Evolutionary conservation across 53 echinoderm and acorn worm genomes (phyloP).

Genomic region (Echinometra lucunter): DNA sequence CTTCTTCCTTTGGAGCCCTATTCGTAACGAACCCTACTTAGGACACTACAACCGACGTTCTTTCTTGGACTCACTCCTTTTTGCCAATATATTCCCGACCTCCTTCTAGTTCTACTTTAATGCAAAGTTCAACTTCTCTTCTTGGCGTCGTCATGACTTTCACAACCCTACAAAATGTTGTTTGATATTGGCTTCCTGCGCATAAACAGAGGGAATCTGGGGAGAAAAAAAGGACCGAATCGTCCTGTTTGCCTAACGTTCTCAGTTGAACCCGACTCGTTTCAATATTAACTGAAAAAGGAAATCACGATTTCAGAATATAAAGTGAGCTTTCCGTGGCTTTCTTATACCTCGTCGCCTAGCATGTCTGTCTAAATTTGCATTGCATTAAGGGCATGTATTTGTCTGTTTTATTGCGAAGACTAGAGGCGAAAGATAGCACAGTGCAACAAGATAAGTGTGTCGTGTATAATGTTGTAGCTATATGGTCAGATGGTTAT

Average conservation of each 20-base stretch:
- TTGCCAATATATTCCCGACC: not conserved
- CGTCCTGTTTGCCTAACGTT: slow-evolving; percentile 28
- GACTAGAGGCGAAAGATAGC: not conserved
- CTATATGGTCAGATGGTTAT: not conserved
- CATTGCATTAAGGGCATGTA: slow-evolving; percentile 5
- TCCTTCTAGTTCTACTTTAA: slow-evolving; percentile 9
- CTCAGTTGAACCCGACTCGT: slow-evolving; percentile 40
- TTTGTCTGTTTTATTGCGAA: slow-evolving; percentile 21
- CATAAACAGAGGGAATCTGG: slow-evolving; percentile 1
- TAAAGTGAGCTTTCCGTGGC: slow-evolving; percentile 11
- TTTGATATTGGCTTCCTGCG: slow-evolving; percentile 41
- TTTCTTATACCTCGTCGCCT: not conserved
- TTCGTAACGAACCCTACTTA: not conserved
- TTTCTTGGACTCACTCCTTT: not conserved
- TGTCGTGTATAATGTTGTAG: not conserved
- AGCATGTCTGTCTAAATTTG: slow-evolving; percentile 52
- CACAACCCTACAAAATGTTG: slow-evolving; percentile 9
- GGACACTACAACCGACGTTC: too few species aligned
- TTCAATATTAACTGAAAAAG: slow-evolving; percentile 57
- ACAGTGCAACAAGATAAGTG: not conserved
- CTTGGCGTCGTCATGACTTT: slow-evolving; percentile 49
- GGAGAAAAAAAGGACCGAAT: not conserved
- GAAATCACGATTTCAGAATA: slow-evolving; percentile 35
- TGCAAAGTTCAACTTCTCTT: slow-evolving; percentile 39
- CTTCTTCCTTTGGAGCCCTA: not conserved